Percentiles rank a stretch among this genome's conserved stretches.
Conservation (phyloP, 2,888 invertebrate genomes). For the Yponomeuta sedellus region DNA sequence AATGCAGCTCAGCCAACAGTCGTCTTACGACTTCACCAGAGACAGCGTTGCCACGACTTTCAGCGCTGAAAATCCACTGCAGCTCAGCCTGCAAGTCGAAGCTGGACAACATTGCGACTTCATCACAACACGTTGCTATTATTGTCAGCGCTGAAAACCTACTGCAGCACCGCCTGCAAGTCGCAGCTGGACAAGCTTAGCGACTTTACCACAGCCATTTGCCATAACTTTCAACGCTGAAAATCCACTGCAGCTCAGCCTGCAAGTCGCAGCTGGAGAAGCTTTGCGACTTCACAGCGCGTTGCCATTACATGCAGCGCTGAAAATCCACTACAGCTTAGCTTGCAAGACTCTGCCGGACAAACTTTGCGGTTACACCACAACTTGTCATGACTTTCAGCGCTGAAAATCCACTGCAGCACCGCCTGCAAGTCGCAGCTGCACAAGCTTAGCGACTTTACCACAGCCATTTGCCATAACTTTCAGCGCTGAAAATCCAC, state of each 20-base stretch:
- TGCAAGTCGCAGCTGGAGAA: no score
- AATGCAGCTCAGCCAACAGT: no score
- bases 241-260: no score
- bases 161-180: constrained; percentile 75
- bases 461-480: no score
- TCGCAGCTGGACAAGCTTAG: no score
- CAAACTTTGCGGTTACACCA: constrained; percentile 48
- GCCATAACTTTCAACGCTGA: constrained; percentile 64
- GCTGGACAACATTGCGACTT: constrained; percentile 70
- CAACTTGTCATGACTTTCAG: constrained; percentile 44
- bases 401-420: constrained; percentile 86
- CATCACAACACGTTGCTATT: no score
- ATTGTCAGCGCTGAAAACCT: constrained; percentile 83
- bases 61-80: constrained; percentile 89
- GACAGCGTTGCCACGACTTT: not conserved
- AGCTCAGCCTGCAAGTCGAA: constrained; percentile 74
- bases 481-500: constrained; percentile 86
- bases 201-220: no score
- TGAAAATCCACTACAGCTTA: constrained; percentile 84
- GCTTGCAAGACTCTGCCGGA: constrained; percentile 80
- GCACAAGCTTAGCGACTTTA: no score
- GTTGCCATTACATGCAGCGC: constrained; percentile 60
- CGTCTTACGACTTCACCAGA: no score
- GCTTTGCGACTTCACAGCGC: no score
- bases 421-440: no score